A percentile compares a stretch with the other conserved stretches of the same genome.
These are phyloP conservation scores for Rhamnusium bicolor DNA, from an alignment of 2,888 invertebrate genomes.

Conservation along the genomic window DNA sequence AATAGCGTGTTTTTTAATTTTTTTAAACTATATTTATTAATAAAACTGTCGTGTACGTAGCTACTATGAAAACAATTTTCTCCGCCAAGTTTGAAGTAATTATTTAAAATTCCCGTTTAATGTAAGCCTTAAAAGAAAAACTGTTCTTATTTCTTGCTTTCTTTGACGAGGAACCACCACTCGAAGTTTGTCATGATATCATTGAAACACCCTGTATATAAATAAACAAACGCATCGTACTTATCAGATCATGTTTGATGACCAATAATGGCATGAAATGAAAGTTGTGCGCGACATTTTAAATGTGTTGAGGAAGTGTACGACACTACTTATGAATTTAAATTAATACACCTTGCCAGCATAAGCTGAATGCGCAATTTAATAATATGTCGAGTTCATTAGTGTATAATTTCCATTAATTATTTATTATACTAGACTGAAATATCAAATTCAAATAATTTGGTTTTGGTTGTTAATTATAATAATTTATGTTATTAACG, in stretches of 20 bases:
- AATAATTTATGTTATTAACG: no score
- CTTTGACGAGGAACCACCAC: no score
- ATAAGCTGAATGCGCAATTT: slow-evolving; percentile 5
- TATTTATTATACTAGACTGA: neutral
- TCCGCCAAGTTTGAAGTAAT: no score
- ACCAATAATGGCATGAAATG: slow-evolving; percentile 35
- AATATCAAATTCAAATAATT: neutral
- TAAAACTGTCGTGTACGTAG: no score
- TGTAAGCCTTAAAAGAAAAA: no score
- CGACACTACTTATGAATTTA: slow-evolving; percentile 32
- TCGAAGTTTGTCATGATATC: no score
- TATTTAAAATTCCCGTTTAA: no score
- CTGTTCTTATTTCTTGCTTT: no score
- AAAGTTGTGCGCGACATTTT: slow-evolving; percentile 35
- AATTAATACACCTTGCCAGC: slow-evolving; percentile 13
- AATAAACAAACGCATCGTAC: neutral
- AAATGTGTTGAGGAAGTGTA: slow-evolving; percentile 34
- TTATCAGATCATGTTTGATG: slow-evolving; percentile 25
- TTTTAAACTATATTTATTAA: no score
- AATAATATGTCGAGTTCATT: slow-evolving; percentile 1
- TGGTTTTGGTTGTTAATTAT: neutral
- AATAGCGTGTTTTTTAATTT: no score
- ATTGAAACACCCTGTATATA: no score
- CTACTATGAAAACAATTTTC: no score
- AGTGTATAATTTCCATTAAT: neutral